Base-by-base conservation (phyloP, 2,797 vertebrate genomes). In the Paedocypris micromegethes region DNA sequence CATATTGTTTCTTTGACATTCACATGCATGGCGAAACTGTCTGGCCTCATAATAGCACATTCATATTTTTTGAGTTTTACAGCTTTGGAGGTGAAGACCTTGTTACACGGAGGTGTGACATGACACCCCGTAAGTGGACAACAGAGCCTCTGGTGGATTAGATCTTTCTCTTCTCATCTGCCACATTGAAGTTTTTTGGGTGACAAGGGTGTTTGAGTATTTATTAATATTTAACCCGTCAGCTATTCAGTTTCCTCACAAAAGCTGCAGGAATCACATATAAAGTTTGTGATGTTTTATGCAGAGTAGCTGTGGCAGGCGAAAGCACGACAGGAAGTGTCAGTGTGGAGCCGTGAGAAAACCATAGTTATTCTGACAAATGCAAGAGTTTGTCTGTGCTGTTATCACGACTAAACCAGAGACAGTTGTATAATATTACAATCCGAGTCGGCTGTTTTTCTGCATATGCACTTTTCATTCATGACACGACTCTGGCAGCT, bases 211-310 rank as follows among this genome's bases (percentile, higher is more conserved):
- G 54, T 49, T 60, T 38, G 9, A 4, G 9, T 23, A 9, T 68
- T 68, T 54, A 46, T 52, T 38, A 49, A 59, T 9, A 68, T 68
- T 57, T 4, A 0, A 39, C 38, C 56, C 6, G 8, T 5, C 5
- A 5, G 3, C 51, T 46, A 38, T 47, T 41, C 41, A 48, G 4
- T 43, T 37, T 41, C 7, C 43, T n/a, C 43, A 5, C 48, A 51
- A 51, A 45, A 52, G 5, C 5, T 3, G 7, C 37, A 40, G 42
- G 57, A 52, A 45, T 52, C 48, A 58, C 56, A 60, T 6, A 67
- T 9, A 67, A 58, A 50, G 46, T 39, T 67, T 3, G 42, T 59
- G 42, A 51, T 46, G 55, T 23, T 44, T n/a, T 23, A 23, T 23
- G 23, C 23, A 23, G 23, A 23, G 23, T 23, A 23, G 23, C 23